phyloP scores from a whole-genome alignment of 2,888 invertebrate genomes.

The Aradus depressus region DNA sequence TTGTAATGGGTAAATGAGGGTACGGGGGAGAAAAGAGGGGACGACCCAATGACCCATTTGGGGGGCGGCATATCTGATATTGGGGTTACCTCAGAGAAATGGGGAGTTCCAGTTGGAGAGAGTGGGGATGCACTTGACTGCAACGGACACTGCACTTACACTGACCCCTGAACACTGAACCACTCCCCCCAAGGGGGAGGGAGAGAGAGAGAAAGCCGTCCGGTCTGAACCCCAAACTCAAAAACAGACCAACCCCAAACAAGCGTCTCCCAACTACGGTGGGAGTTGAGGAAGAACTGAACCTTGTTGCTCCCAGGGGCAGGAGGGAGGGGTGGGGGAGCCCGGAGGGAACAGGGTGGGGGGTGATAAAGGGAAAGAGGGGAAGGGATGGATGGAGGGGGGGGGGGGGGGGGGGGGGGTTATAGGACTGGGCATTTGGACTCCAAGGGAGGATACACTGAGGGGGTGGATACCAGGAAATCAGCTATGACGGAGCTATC shows the following conservation, averaged over 20 bases:
- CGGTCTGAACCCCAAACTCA: too few species aligned
- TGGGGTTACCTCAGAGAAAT: neutral
- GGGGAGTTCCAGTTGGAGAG: neutral
- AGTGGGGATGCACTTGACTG: neutral
- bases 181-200: neutral
- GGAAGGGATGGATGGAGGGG: neutral
- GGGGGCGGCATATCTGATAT: neutral
- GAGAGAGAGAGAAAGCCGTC: neutral
- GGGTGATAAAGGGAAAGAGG: too few species aligned
- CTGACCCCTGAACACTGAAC: conserved; percentile 1
- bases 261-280: too few species aligned
- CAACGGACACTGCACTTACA: neutral
- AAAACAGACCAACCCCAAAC: too few species aligned
- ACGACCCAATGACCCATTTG: conserved; percentile 6
- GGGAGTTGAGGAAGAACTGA: conserved; percentile 9
- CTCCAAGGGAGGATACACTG: too few species aligned
- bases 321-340: neutral
- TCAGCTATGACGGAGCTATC: too few species aligned
- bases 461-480: too few species aligned
- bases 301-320: conserved; percentile 10
- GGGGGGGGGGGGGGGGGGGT: too few species aligned
- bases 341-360: neutral
- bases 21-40: neutral
- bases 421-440: too few species aligned
- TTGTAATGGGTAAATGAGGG: too few species aligned